Evolutionary conservation across 2,113 vertebrate genomes (phyloP).

Genomic region (Serinus canaria): DNA sequence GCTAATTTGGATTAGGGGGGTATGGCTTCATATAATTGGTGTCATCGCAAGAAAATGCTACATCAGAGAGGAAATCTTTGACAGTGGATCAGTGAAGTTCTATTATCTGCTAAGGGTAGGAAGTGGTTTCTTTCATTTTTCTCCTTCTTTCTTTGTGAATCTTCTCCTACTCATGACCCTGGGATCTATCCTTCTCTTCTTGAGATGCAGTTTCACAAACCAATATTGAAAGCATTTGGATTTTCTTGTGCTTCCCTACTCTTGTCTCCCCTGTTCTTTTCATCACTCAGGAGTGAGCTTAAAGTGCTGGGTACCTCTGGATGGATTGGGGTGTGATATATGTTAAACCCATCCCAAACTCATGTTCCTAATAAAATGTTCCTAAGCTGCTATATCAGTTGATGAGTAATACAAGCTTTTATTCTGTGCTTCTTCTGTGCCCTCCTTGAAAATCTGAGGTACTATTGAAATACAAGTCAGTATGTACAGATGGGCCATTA

Average conservation of each 20-base stretch:
- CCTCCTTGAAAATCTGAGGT: not conserved
- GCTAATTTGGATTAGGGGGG: not conserved
- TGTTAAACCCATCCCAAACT: not conserved
- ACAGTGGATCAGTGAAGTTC: not conserved
- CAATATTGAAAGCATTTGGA: not conserved
- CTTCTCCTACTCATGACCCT: fast-evolving
- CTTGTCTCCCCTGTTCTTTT: not conserved
- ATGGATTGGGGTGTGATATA: not conserved
- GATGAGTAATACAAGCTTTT: not conserved
- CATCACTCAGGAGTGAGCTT: not conserved
- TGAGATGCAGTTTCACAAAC: not conserved
- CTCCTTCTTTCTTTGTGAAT: not conserved
- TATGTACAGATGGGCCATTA: not conserved
- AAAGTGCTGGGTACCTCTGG: not conserved
- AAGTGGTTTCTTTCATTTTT: not conserved
- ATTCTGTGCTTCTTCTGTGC: not conserved
- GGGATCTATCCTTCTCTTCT: not conserved
- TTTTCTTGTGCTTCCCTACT: not conserved
- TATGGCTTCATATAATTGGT: not conserved
- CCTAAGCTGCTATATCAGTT: not conserved
- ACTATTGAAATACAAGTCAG: not conserved
- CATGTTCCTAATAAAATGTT: not conserved
- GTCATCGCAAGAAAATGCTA: not conserved
- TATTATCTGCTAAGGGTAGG: too few species aligned
- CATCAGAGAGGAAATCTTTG: not conserved